Base-by-base conservation (phyloP, 2,888 invertebrate species). In the Drosophila paranaensis region DNA sequence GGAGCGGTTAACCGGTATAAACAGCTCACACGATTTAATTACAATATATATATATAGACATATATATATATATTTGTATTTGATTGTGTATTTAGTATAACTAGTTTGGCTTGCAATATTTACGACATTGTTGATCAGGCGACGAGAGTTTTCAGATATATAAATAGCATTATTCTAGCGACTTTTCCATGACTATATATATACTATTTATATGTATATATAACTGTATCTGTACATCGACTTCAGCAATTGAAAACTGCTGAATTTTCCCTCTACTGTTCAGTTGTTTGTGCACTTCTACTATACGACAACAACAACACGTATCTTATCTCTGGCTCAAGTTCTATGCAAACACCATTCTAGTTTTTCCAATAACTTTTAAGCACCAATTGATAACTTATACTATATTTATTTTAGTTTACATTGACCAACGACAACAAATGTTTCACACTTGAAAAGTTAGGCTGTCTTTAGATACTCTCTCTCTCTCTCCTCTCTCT, bases 1-100 rank as follows among this genome's bases (percentile, higher is more conserved):
- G 57, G 51, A 61, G 57, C 60, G 51, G 46, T 39, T 46, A 69
- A 85, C 82, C 81, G 70, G 73, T 82, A 82, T 78, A 61, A 67
- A 62, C 78, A 33, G 65, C 61, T 63, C 33, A 46, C 66, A 77
- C 66, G 67, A 69, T 73, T 63, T 46, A 40, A 48, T 33, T 54
- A 54, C 40, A 40, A 40, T 54, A 40, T 54, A 40, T 25, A 25
- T 10, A 51, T 20, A 40, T 54, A 40, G 14, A 25, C 6, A 51
- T 20, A 20, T 3, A 16, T 2, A 20, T 8, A 51, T 14, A 51
- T 14, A 8, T 3, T 6, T 33, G 27, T 42, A 35, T 51, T 35
- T 35, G 9, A 20, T 11, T 2, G 37, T 14, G 37, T 20, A 53
- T 35, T 37, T 53, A 53, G 54, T 55, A 33, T 48, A 40, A 39